These are phyloP conservation scores for Hermaeophaga mercurialis DNA, from an alignment of 2,888 invertebrate genomes.

Conservation along the genomic window DNA sequence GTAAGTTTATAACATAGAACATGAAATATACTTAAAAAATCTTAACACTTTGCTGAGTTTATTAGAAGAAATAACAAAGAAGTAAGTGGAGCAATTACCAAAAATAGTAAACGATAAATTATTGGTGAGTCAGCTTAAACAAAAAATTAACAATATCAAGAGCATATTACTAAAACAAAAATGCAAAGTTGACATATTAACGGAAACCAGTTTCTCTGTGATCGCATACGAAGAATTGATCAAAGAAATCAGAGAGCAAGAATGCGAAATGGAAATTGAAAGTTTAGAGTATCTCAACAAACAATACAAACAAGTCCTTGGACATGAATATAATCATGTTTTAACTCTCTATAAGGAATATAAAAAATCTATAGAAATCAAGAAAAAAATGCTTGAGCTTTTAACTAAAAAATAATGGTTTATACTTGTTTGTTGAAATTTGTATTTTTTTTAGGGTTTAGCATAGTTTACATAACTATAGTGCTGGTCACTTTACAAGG, in stretches of 20 bases:
- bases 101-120: slow-evolving; percentile 50
- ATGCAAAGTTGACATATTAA: slow-evolving; percentile 53
- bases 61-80: slow-evolving; percentile 50
- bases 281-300: slow-evolving; percentile 52
- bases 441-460: too few species aligned
- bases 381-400: slow-evolving; percentile 43
- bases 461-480: too few species aligned
- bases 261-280: slow-evolving; percentile 53
- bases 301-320: slow-evolving; percentile 54
- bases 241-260: slow-evolving; percentile 53
- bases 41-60: slow-evolving; percentile 47
- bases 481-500: too few species aligned
- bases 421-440: too few species aligned
- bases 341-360: slow-evolving; percentile 55
- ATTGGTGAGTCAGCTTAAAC: slow-evolving; percentile 50
- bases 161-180: slow-evolving; percentile 48
- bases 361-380: slow-evolving; percentile 54
- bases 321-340: slow-evolving; percentile 57
- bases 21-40: slow-evolving; percentile 51
- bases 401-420: slow-evolving; percentile 11
- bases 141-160: slow-evolving; percentile 52
- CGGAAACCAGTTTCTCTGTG: slow-evolving; percentile 54
- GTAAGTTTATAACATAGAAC: slow-evolving; percentile 52
- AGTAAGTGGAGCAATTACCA: slow-evolving; percentile 51
- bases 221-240: slow-evolving; percentile 55